Percentiles rank a stretch among this genome's conserved stretches.
These are phyloP conservation scores for Calephelis perditalis DNA, from an alignment of 2,888 invertebrate genomes.

Conservation along the genomic window DNA sequence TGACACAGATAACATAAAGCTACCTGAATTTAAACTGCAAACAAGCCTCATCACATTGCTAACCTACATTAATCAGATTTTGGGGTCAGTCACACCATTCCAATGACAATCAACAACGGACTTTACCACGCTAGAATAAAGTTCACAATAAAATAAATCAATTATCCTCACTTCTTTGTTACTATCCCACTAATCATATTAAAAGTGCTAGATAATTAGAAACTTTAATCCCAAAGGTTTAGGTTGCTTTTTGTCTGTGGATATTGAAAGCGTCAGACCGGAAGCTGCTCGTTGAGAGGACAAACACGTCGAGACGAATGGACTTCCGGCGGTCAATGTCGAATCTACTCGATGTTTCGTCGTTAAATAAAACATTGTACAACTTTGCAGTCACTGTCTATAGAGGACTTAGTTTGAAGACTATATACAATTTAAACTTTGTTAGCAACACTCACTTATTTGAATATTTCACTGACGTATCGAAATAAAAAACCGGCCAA, in stretches of 20 bases:
- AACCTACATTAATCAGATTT: constrained; percentile 8
- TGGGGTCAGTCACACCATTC: constrained; percentile 13
- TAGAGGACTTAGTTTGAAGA: not conserved
- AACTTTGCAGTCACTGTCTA: not conserved
- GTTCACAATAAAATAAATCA: constrained; percentile 12
- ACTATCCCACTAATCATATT: constrained; percentile 4
- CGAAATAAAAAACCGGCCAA: no score
- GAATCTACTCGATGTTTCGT: constrained; percentile 26
- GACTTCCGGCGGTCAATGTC: constrained; percentile 62
- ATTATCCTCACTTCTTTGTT: constrained; percentile 9
- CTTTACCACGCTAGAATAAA: not conserved
- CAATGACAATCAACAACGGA: not conserved
- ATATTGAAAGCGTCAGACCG: constrained; percentile 32
- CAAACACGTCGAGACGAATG: constrained; percentile 50
- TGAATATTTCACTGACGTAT: no score
- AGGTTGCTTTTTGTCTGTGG: constrained; percentile 13
- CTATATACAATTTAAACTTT: no score
- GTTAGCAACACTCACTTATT: no score
- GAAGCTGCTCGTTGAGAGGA: constrained; percentile 56
- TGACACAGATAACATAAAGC: not conserved
- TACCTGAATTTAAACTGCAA: constrained; percentile 1
- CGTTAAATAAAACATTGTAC: constrained; percentile 13
- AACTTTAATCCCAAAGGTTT: not conserved
- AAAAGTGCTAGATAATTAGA: not conserved
- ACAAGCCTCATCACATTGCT: constrained; percentile 10